A percentile compares a stretch with the other conserved stretches of the same genome.
Conservation (phyloP, 1,140 invertebrate genomes). For the Antheraea pernyi region DNA sequence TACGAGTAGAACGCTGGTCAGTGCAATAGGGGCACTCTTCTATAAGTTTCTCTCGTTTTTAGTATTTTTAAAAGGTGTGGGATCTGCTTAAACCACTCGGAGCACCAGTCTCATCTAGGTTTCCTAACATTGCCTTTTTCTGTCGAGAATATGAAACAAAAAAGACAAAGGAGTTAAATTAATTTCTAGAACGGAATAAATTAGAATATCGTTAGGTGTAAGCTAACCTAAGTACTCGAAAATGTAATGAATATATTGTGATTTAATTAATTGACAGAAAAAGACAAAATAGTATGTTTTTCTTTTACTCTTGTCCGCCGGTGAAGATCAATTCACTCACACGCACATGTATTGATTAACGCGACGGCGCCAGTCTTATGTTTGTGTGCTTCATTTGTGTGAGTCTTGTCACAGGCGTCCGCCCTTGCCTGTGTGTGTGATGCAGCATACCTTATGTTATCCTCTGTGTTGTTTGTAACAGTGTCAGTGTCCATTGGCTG, state of each 20-base stretch:
- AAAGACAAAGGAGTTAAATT: conserved; percentile 36
- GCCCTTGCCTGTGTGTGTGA: conserved; percentile 55
- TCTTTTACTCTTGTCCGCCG: conserved; percentile 35
- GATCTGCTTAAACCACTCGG: conserved; percentile 66
- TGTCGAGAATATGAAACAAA: conserved; percentile 43
- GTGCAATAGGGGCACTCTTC: conserved; percentile 64
- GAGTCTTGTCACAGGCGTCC: conserved; percentile 46
- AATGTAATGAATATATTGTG: background rate
- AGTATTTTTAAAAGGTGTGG: conserved; percentile 67
- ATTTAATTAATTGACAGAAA: conserved; percentile 37
- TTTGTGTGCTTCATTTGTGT: conserved; percentile 72
- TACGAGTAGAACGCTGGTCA: conserved; percentile 76
- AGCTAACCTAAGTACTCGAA: too few species aligned
- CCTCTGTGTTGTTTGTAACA: conserved; percentile 69
- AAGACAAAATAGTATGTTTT: conserved; percentile 39
- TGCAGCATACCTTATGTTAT: conserved; percentile 63
- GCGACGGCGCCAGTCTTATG: conserved; percentile 68
- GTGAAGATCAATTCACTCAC: conserved; percentile 71
- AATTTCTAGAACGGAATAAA: conserved; percentile 37
- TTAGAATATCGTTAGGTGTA: too few species aligned
- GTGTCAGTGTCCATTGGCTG: conserved; percentile 66
- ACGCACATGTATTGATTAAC: conserved; percentile 80
- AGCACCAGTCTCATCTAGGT: conserved; percentile 53
- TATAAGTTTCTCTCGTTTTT: conserved; percentile 72
- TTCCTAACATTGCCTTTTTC: conserved; percentile 68